phyloP scores from a whole-genome alignment of 2,888 invertebrate genomes.

The Sclerodermus sp. region DNA sequence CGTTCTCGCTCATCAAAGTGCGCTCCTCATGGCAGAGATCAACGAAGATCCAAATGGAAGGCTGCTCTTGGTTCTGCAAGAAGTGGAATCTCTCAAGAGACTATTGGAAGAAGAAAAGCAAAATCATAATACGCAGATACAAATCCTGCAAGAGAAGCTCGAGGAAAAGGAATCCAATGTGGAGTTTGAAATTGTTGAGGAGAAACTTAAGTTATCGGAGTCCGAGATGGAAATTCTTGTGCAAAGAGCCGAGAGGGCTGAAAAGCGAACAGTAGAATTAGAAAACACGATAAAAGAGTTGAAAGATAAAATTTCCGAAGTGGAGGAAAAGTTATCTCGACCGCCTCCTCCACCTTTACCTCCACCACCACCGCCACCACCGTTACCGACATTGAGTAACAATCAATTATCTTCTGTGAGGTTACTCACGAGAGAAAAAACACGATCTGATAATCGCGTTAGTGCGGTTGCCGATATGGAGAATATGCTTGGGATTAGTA shows the following conservation, averaged over 20 bases:
- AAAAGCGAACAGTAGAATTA: constrained; percentile 54
- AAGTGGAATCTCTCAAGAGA: constrained; percentile 67
- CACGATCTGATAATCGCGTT: constrained; percentile 30
- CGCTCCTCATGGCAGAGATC: constrained; percentile 66
- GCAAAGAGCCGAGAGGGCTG: constrained; percentile 66
- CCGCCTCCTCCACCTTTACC: constrained; percentile 58
- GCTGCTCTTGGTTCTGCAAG: constrained; percentile 60
- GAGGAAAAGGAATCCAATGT: constrained; percentile 70
- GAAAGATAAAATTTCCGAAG: constrained; percentile 40
- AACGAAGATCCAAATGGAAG: constrained; percentile 62
- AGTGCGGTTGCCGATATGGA: constrained; percentile 62
- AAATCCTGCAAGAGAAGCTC: constrained; percentile 66
- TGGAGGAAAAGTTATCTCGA: constrained; percentile 36
- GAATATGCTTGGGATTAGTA: constrained; percentile 63
- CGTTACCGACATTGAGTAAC: constrained; percentile 43
- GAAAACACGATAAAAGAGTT: constrained; percentile 36
- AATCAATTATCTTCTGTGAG: constrained; percentile 40
- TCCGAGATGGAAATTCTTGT: constrained; percentile 68
- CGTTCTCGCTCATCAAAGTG: constrained; percentile 70
- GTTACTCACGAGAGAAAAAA: constrained; percentile 48
- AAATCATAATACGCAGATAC: constrained; percentile 62
- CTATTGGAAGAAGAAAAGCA: constrained; percentile 66
- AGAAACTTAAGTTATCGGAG: constrained; percentile 70
- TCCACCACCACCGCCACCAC: constrained; percentile 59
- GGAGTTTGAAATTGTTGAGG: constrained; percentile 70